Conservation (phyloP, 1,140 invertebrate species). For the Achroia grisella region DNA sequence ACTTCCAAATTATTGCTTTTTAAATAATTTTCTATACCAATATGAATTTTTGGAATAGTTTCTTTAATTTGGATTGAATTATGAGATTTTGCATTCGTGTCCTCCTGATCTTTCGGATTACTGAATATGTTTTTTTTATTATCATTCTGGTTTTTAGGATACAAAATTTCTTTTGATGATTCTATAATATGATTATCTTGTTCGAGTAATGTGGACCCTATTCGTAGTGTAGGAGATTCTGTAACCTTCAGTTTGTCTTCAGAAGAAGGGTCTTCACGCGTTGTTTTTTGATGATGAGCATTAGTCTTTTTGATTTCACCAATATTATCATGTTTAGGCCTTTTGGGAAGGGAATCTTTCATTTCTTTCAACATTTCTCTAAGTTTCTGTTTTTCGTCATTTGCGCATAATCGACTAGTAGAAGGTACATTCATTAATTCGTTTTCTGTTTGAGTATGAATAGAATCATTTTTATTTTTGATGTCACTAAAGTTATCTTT, state of each 20-base stretch:
- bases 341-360: slow-evolving; percentile 64
- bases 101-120: too few species aligned
- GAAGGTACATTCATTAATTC: slow-evolving; percentile 11
- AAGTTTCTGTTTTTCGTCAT: slow-evolving; percentile 49
- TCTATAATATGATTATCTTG: neutral
- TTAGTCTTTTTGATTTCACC: neutral
- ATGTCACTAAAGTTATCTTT: slow-evolving; percentile 9
- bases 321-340: slow-evolving; percentile 23
- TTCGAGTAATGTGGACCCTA: slow-evolving; percentile 26
- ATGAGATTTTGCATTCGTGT: too few species aligned
- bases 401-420: slow-evolving; percentile 1
- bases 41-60: too few species aligned
- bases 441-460: slow-evolving; percentile 40
- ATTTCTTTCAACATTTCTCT: slow-evolving; percentile 66
- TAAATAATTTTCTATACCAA: too few species aligned
- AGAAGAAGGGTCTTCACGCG: too few species aligned
- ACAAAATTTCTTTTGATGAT: slow-evolving; percentile 1
- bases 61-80: too few species aligned
- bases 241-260: neutral
- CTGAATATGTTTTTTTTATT: too few species aligned
- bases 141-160: neutral
- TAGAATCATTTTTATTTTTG: slow-evolving; percentile 14
- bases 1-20: too few species aligned
- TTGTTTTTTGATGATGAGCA: too few species aligned
- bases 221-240: slow-evolving; percentile 48